Evolutionary conservation across 1,140 invertebrate genomes (phyloP), one percentile per base, ranked within the genome.

Genomic region (Dinothrombium tinctorium): DNA sequence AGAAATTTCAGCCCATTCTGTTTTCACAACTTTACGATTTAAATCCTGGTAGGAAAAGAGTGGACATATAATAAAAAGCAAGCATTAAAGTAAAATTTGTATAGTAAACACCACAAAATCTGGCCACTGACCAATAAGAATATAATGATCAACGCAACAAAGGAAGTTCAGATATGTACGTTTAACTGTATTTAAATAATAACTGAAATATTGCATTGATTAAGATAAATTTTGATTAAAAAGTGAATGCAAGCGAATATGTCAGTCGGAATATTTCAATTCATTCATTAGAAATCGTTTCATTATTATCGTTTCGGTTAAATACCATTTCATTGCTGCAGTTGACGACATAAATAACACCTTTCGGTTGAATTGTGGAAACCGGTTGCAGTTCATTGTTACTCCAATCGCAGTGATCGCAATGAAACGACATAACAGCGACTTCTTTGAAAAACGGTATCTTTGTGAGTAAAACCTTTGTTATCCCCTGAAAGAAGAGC

Each of bases 361-460:
- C 64, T 50, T 72, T 69, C 17, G 80, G 75, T 43, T 78, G 72
- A 24, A 82, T 74, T 41, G 69, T 69, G 7, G 77, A 76, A 1
- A 77, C 84, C 6, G 77, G 73, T 58, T 94, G 80, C 28, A 94
- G 71, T 59, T 94, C 84, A 58, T 86, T 90, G 57, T 98, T 95
- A 48, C 69, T 62, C 58, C 66, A 77, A 0, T 77, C 74, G 61
- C 92, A 98, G 42, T 82, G 63, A 4, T 78, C 70, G 59, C 92
- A 99, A 1, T 66, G 63, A 59, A 98, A 99, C 0, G 89, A 95
- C 66, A 87, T 86, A 0, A 99, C 53, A n/a, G 98, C 49, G 1
- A 98, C 73, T 59, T 96, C 87, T 55, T 83, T 84, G 56, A 87
- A 98, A 61, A 84, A 78, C 1, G 92, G 92, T 48, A 98, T 98